phyloP scores from a whole-genome alignment of 2,113 vertebrate genomes.

The Dolichallabes microphthalmus region DNA sequence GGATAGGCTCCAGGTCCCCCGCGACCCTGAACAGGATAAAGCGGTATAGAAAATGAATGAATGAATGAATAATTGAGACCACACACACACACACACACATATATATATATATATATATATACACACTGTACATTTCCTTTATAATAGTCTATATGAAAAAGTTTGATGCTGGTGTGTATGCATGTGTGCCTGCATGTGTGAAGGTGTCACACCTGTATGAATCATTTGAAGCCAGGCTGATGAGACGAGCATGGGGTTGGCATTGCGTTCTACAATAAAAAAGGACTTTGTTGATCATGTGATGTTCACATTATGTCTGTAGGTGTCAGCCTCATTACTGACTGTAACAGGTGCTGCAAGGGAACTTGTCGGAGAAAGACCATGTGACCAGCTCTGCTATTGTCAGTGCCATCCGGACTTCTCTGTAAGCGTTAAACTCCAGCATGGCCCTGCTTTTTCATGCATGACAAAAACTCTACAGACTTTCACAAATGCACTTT shows the following conservation, averaged over 20 bases:
- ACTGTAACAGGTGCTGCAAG: conserved; percentile 52
- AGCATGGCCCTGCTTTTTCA: conserved; percentile 3
- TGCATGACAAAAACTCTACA: background rate
- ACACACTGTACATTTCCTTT: background rate
- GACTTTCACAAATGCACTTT: background rate
- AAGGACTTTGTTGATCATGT: conserved; percentile 57
- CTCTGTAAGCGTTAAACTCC: conserved; percentile 45
- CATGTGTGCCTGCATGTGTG: conserved; percentile 5
- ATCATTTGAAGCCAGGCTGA: conserved; percentile 26
- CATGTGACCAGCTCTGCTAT: conserved; percentile 30
- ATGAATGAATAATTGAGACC: too few relatives aligned
- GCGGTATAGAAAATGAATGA: too few relatives aligned
- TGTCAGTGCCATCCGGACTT: conserved; percentile 22
- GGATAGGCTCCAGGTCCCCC: too few relatives aligned
- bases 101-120: too few relatives aligned
- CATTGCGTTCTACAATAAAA: conserved; percentile 43
- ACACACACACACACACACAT: too few relatives aligned
- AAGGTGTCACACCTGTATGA: conserved; percentile 42
- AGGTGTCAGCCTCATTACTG: conserved; percentile 48
- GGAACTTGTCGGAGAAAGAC: conserved; percentile 37
- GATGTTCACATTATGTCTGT: conserved; percentile 55
- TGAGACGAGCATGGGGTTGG: conserved; percentile 29
- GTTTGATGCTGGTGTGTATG: background rate
- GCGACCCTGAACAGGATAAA: too few relatives aligned
- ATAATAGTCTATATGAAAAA: background rate